Conservation (phyloP, 2,797 vertebrate species). For the Benthosema pterotum region DNA sequence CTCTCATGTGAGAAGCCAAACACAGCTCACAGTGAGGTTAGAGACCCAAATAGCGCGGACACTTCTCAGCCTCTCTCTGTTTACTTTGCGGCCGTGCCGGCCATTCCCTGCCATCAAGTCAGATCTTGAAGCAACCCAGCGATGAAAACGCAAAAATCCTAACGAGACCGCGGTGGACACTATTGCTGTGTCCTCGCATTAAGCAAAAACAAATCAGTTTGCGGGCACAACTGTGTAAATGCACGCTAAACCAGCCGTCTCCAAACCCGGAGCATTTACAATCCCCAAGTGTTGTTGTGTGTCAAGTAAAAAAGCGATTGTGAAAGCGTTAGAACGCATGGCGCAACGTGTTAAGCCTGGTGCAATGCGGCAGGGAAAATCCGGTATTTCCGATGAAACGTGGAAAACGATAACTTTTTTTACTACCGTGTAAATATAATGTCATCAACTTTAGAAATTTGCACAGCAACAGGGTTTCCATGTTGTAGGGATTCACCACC, state of each 20-base stretch:
- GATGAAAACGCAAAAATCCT: constrained; percentile 21
- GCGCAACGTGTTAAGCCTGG: too few species aligned
- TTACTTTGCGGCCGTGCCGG: constrained; percentile 49
- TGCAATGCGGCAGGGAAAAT: too few species aligned
- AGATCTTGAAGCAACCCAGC: constrained; percentile 30
- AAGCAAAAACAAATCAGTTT: constrained; percentile 25
- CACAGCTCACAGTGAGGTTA: constrained; percentile 40
- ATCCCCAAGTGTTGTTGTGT: constrained; percentile 18
- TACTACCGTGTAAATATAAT: too few species aligned
- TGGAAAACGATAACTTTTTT: too few species aligned
- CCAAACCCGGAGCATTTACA: background rate
- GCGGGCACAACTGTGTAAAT: constrained; percentile 11
- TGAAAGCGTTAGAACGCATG: too few species aligned
- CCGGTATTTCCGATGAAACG: too few species aligned
- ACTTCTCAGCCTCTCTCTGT: constrained; percentile 41
- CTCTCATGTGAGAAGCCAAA: constrained; percentile 32
- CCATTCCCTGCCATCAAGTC: constrained; percentile 30
- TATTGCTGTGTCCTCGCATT: constrained; percentile 1
- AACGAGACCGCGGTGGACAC: constrained; percentile 15
- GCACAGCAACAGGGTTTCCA: constrained; percentile 7
- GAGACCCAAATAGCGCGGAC: constrained; percentile 47
- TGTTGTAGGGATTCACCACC: constrained; percentile 31
- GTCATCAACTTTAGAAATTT: too few species aligned
- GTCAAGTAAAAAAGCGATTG: constrained; percentile 9
- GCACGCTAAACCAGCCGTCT: constrained; percentile 14